These are phyloP conservation scores for Tinea pellionella DNA, from an alignment of 2,888 invertebrate genomes.

Conservation along the genomic window DNA sequence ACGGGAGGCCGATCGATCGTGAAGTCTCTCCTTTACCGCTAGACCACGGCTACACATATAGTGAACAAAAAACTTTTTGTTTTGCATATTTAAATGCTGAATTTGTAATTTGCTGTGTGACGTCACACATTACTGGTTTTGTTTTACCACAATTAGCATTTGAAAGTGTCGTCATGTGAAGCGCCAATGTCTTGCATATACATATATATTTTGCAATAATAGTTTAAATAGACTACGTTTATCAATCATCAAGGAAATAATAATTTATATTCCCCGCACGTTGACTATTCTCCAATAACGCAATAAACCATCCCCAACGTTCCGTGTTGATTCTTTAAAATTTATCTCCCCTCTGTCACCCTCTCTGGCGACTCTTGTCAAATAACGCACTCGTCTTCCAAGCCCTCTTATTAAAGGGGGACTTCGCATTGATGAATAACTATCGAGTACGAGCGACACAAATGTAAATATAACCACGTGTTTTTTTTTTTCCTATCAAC, in stretches of 20 bases:
- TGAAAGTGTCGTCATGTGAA: too few relatives aligned
- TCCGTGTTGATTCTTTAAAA: conserved; percentile 3
- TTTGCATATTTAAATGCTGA: too few relatives aligned
- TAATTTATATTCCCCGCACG: neutral
- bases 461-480: neutral
- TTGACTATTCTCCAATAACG: neutral
- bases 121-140: too few relatives aligned
- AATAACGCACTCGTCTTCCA: neutral
- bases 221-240: neutral
- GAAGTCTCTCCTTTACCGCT: too few relatives aligned
- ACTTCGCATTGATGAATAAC: neutral
- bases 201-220: too few relatives aligned
- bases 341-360: conserved; percentile 7
- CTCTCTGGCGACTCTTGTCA: neutral
- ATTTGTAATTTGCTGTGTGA: too few relatives aligned
- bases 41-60: too few relatives aligned
- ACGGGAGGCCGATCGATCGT: too few relatives aligned
- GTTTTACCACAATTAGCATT: too few relatives aligned
- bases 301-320: neutral
- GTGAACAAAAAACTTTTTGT: too few relatives aligned
- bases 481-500: too few relatives aligned
- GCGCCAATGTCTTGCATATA: too few relatives aligned
- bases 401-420: neutral
- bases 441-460: neutral
- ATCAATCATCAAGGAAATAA: neutral